These are phyloP conservation scores for Drosophila kurseongensis DNA, from an alignment of 1,140 invertebrate species.

Conservation along the genomic window DNA sequence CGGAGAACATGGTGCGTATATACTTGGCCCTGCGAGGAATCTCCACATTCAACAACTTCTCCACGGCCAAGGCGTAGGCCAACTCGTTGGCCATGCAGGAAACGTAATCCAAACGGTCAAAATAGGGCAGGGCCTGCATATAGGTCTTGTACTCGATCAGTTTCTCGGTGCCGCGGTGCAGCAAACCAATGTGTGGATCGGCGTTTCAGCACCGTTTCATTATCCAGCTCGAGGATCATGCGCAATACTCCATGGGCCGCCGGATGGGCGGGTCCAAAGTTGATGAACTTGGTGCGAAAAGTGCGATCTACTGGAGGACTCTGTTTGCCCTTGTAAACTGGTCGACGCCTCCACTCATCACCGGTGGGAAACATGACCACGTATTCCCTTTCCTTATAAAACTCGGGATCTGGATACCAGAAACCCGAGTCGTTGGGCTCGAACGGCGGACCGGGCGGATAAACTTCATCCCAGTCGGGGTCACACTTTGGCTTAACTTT, in stretches of 20 bases:
- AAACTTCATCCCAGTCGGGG: constrained; percentile 20
- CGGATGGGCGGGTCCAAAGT: constrained; percentile 94
- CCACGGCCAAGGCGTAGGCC: constrained; percentile 90
- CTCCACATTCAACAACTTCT: constrained; percentile 92
- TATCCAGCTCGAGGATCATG: constrained; percentile 90
- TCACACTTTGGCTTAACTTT: constrained; percentile 17
- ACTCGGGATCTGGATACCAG: constrained; percentile 85
- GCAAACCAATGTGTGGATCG: constrained; percentile 85
- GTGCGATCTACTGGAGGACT: constrained; percentile 83
- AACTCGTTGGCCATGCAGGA: constrained; percentile 94
- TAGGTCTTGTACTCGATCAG: constrained; percentile 94
- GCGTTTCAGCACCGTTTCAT: constrained; percentile 87
- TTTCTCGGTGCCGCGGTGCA: constrained; percentile 91
- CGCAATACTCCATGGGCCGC: constrained; percentile 94
- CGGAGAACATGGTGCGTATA: constrained; percentile 89
- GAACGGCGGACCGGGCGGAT: constrained; percentile 28
- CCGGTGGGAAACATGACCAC: constrained; percentile 87
- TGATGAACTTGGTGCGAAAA: constrained; percentile 88
- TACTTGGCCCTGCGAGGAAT: constrained; percentile 91
- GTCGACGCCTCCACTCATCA: constrained; percentile 75
- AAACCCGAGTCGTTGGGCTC: constrained; percentile 35
- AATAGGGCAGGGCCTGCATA: constrained; percentile 92
- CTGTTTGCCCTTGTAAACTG: constrained; percentile 77
- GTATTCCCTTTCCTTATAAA: constrained; percentile 86
- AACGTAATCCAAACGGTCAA: constrained; percentile 93